Evolutionary conservation across 1,140 invertebrate genomes (phyloP).

Genomic region (Drosophila ambigua): DNA sequence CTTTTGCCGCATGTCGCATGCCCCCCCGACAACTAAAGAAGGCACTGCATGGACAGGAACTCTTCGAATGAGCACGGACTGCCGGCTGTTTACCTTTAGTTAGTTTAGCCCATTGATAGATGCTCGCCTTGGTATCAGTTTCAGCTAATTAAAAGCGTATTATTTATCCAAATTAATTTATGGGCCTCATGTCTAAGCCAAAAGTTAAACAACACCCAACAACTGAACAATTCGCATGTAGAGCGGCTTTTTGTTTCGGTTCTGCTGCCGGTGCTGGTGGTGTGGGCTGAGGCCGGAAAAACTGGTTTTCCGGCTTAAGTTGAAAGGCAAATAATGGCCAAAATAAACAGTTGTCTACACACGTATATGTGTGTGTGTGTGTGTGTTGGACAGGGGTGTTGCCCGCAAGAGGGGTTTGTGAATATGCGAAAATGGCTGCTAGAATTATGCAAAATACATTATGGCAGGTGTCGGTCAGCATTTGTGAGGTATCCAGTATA

Average conservation of each 20-base stretch:
- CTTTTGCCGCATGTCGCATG: conserved; percentile 27
- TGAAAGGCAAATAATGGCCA: conserved; percentile 55
- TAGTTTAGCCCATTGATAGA: conserved; percentile 40
- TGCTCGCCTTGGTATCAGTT: conserved; percentile 7
- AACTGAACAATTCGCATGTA: conserved; percentile 25
- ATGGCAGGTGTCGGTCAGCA: no score
- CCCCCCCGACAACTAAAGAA: no score
- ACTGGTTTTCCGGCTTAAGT: conserved; percentile 72
- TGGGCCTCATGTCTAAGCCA: conserved; percentile 54
- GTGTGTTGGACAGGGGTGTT: conserved; percentile 14
- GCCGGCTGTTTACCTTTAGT: conserved; percentile 30
- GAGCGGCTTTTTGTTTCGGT: neutral
- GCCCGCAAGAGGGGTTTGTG: neutral
- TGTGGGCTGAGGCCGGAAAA: conserved; percentile 29
- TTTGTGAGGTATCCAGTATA: no score
- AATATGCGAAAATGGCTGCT: neutral
- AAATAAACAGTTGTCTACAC: conserved; percentile 45
- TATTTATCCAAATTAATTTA: conserved; percentile 78
- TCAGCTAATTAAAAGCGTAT: conserved; percentile 80
- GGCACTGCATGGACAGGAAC: neutral
- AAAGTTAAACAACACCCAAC: conserved; percentile 61
- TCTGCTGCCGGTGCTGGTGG: neutral
- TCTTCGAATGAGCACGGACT: conserved; percentile 1
- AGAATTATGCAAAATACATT: no score
- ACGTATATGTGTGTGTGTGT: neutral